Evolutionary conservation across 2,797 vertebrate genomes (phyloP).

Genomic region (Valencia hispanica): DNA sequence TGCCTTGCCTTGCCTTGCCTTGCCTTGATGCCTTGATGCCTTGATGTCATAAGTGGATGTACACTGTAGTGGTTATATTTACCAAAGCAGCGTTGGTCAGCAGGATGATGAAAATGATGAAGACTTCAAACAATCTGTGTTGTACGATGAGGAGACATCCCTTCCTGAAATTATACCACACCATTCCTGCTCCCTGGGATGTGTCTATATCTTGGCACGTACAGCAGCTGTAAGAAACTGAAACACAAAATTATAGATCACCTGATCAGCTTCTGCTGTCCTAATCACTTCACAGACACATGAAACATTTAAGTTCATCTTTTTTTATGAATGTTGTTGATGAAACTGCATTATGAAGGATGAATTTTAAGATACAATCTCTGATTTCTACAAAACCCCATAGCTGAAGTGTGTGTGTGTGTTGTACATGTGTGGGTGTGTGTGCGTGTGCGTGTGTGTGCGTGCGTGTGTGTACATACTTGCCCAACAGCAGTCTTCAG

Average conservation of each 20-base stretch:
- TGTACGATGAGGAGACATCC: constrained; percentile 91
- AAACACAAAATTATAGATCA: not conserved
- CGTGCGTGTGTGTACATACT: constrained; percentile 29
- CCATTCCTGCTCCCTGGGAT: constrained; percentile 80
- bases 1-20: too few relatives aligned
- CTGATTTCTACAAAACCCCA: not conserved
- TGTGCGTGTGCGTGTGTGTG: too few relatives aligned
- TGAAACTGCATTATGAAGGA: not conserved
- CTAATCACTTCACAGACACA: not conserved
- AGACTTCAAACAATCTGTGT: constrained; percentile 94
- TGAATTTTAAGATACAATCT: not conserved
- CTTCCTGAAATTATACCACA: constrained; percentile 88
- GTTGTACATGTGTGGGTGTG: too few relatives aligned
- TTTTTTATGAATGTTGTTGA: not conserved
- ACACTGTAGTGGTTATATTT: constrained; percentile 3
- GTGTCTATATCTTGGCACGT: constrained; percentile 86
- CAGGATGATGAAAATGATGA: constrained; percentile 97
- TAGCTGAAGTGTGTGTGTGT: too few relatives aligned
- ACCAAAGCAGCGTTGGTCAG: constrained; percentile 95
- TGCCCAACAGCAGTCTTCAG: constrained; percentile 85
- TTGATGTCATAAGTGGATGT: not conserved
- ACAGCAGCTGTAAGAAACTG: constrained; percentile 87
- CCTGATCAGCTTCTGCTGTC: not conserved
- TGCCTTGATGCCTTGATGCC: not conserved
- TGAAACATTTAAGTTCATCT: not conserved